Percentiles rank a stretch among this genome's conserved stretches.
Evolutionary conservation across 2,113 vertebrate species (phyloP).

Genomic region (rat (Rattus norvegicus)): DNA sequence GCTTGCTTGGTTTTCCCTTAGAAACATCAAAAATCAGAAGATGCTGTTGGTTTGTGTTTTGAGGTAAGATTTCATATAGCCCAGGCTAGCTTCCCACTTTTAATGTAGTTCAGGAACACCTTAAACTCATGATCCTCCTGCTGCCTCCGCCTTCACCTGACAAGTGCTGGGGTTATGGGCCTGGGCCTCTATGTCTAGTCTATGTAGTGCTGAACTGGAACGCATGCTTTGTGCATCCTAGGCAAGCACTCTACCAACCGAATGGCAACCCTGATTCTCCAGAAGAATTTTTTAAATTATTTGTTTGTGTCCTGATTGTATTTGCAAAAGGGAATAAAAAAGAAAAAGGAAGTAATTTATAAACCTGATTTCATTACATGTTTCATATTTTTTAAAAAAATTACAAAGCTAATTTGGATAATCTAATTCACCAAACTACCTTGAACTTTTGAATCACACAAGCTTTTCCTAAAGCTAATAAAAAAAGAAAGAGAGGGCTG

Average conservation of each 20-base stretch:
- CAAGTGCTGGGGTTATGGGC: not conserved
- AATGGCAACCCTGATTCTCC: not conserved
- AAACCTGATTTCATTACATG: not conserved
- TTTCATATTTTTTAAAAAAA: constrained; percentile 28
- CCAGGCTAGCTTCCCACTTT: not conserved
- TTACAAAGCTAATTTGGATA: constrained; percentile 12
- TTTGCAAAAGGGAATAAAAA: not conserved
- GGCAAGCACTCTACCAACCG: not conserved
- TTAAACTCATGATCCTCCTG: not conserved
- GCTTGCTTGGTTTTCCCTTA: constrained; percentile 43
- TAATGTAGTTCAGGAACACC: not conserved
- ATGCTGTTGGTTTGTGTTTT: not conserved
- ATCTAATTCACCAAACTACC: constrained; percentile 48
- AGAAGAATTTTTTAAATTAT: constrained; percentile 39
- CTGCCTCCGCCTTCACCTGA: not conserved
- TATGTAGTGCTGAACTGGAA: not conserved
- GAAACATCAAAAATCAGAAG: constrained; percentile 6
- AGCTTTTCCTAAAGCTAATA: constrained; percentile 35
- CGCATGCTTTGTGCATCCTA: not conserved
- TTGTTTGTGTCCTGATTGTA: constrained; percentile 60
- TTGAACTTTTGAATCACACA: constrained; percentile 44
- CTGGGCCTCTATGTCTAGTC: not conserved
- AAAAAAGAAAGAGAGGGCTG: not conserved
- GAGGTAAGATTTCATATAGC: not conserved
- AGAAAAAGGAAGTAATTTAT: not conserved